Evolutionary conservation across 2,113 vertebrate genomes (phyloP), one percentile per base, ranked within the genome.

Genomic region (Triplophysa tibetana): DNA sequence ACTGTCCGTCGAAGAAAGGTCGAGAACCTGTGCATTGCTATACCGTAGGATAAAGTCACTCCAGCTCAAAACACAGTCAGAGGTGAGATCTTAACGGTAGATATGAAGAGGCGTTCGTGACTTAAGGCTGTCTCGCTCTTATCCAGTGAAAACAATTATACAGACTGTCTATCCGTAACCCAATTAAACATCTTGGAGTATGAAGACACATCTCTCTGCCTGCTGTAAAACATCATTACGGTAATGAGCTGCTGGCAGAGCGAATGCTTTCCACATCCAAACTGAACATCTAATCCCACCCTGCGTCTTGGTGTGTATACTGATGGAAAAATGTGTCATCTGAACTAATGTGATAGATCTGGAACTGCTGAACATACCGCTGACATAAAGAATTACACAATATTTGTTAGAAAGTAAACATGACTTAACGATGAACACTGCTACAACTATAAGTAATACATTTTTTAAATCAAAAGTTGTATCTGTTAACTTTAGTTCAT

Each of bases 131-230:
- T 72, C 43, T 45, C 72, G 21, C 29, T 63, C 48, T 60, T 81
- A 13, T 41, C 64, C 23, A 82, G 60, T 81, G n/a, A 85, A 85
- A 87, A 80, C 56, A 86, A 83, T 82, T 83, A 69, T 63, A 79
- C 19, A 48, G 61, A 56, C 24, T 16, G 77, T 74, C 70, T 50
- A 72, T 75, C 41, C 77, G 78, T 81, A 70, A 63, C 80, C 80
- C 63, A 89, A 78, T 84, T 80, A 75, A 75, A 83, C n/a, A 79
- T 33, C 62, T 19, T 63, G 12, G 60, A 76, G 79, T 77, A 79
- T 50, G 63, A 70, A 85, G 79, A 69, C 77, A 48, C 61, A 67
- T 75, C 61, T 70, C 75, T 69, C 13, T 70, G 48, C 50, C 64
- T 38, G 64, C 63, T 76, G 76, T 82, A 76, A 81, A 82, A 83